Percentiles rank a stretch among this genome's conserved stretches.
phyloP scores from a whole-genome alignment of 2,797 vertebrate genomes.

The Chelidonichthys spinosus region DNA sequence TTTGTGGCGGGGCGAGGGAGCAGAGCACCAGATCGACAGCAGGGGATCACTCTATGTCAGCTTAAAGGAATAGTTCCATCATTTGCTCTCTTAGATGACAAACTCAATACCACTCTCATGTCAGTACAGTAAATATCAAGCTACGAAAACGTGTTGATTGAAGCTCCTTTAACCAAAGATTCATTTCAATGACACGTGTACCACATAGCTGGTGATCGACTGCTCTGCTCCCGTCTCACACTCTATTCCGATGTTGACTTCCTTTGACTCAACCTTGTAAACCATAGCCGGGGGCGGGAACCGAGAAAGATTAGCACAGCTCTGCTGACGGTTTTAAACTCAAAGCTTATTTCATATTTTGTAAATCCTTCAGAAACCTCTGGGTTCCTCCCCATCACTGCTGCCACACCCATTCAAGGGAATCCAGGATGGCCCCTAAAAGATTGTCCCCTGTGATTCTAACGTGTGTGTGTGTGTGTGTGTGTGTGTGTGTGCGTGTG shows the following conservation, averaged over 20 bases:
- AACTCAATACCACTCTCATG: neutral
- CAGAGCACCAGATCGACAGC: slow-evolving; percentile 26
- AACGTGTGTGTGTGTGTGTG: slow-evolving; percentile 15
- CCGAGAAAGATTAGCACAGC: slow-evolving; percentile 30
- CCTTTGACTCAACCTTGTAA: slow-evolving; percentile 32
- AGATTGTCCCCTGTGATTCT: neutral
- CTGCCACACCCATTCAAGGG: slow-evolving; percentile 45
- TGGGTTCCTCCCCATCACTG: slow-evolving; percentile 45
- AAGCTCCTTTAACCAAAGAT: neutral
- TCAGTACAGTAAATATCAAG: too few relatives aligned
- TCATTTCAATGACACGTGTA: neutral
- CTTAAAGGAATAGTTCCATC: neutral
- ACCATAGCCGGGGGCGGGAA: slow-evolving; percentile 7
- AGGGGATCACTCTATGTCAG: neutral
- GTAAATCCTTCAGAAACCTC: slow-evolving; percentile 46
- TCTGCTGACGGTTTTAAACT: slow-evolving; percentile 35
- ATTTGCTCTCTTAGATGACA: neutral
- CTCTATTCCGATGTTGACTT: slow-evolving; percentile 12
- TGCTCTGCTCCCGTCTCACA: slow-evolving; percentile 31
- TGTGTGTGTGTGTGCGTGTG: slow-evolving; percentile 31
- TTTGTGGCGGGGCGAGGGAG: slow-evolving; percentile 18
- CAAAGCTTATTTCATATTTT: slow-evolving; percentile 45
- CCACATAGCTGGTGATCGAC: slow-evolving; percentile 1
- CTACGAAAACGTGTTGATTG: neutral
- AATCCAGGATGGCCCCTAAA: slow-evolving; percentile 17